Percentiles rank a stretch among this genome's conserved stretches.
phyloP scores from a whole-genome alignment of 2,797 vertebrate genomes.

The Chanos chanos region DNA sequence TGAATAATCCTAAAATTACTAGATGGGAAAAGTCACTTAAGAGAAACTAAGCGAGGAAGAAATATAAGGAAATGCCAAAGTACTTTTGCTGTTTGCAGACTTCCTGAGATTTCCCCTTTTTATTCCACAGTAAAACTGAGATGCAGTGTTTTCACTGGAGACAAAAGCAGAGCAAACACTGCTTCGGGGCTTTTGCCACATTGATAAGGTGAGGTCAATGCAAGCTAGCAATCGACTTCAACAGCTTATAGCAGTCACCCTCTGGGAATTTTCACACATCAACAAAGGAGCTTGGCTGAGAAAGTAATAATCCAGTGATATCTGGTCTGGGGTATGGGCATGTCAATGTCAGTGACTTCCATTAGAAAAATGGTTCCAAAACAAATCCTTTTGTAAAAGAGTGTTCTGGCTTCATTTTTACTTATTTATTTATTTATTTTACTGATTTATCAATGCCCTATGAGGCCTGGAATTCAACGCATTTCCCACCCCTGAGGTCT shows the following conservation, averaged over 20 bases:
- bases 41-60: slow-evolving; percentile 20
- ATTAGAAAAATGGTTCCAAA: slow-evolving; percentile 23
- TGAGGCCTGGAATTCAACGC: slow-evolving; percentile 32
- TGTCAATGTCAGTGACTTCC: slow-evolving; percentile 16
- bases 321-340: slow-evolving; percentile 36
- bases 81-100: slow-evolving; percentile 25
- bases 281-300: slow-evolving; percentile 46
- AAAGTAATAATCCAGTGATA: slow-evolving; percentile 50
- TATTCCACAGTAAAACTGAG: slow-evolving; percentile 44
- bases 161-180: slow-evolving; percentile 46
- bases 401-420: no score
- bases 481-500: slow-evolving; percentile 5
- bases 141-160: slow-evolving; percentile 44
- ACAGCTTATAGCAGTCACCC: slow-evolving; percentile 50
- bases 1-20: slow-evolving; percentile 28
- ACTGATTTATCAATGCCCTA: slow-evolving; percentile 34
- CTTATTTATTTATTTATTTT: no score
- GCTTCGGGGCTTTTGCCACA: slow-evolving; percentile 45
- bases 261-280: slow-evolving; percentile 41
- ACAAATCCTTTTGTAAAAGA: slow-evolving; percentile 30
- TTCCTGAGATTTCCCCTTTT: slow-evolving; percentile 34
- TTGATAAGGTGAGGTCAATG: slow-evolving; percentile 62
- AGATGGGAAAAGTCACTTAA: slow-evolving; percentile 27
- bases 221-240: slow-evolving; percentile 57
- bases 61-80: slow-evolving; percentile 46